A percentile compares a stretch with the other conserved stretches of the same genome.
phyloP scores from a whole-genome alignment of 2,113 vertebrate genomes.

The Ceratotherium simum region DNA sequence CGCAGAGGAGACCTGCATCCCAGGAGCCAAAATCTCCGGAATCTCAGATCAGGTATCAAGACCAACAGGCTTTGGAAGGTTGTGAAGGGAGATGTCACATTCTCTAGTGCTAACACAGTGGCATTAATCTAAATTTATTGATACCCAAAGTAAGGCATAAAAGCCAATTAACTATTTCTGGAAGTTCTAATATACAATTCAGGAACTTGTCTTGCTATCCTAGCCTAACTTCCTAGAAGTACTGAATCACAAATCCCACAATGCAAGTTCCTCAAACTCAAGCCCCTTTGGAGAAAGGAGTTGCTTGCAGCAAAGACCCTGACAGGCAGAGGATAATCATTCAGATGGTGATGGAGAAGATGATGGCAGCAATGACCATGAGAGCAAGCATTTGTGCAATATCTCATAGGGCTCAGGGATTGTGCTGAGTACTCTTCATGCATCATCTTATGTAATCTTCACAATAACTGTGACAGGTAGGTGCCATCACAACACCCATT shows the following conservation, averaged over 20 bases:
- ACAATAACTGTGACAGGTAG: not conserved
- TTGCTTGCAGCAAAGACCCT: not conserved
- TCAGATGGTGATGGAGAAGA: not conserved
- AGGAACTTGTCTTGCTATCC: not conserved
- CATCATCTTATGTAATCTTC: not conserved
- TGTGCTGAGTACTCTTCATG: not conserved
- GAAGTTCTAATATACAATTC: conserved; percentile 11
- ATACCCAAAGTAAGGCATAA: not conserved
- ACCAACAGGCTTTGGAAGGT: not conserved
- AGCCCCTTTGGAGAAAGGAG: not conserved
- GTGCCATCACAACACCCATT: not conserved
- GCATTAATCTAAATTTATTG: not conserved
- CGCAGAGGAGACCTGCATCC: too few relatives aligned
- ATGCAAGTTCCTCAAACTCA: not conserved
- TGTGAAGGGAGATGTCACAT: not conserved
- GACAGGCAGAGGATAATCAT: not conserved
- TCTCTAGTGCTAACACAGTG: not conserved
- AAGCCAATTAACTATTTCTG: not conserved
- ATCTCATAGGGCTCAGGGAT: not conserved
- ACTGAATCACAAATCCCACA: not conserved
- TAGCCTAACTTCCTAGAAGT: not conserved
- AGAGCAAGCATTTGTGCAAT: rapidly evolving
- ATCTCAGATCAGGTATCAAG: not conserved
- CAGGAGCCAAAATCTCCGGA: not conserved
- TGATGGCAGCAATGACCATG: rapidly evolving